A percentile compares a stretch with the other conserved stretches of the same genome.
These are phyloP conservation scores for Platichthys flesus DNA, from an alignment of 2,113 vertebrate species.

Conservation along the genomic window DNA sequence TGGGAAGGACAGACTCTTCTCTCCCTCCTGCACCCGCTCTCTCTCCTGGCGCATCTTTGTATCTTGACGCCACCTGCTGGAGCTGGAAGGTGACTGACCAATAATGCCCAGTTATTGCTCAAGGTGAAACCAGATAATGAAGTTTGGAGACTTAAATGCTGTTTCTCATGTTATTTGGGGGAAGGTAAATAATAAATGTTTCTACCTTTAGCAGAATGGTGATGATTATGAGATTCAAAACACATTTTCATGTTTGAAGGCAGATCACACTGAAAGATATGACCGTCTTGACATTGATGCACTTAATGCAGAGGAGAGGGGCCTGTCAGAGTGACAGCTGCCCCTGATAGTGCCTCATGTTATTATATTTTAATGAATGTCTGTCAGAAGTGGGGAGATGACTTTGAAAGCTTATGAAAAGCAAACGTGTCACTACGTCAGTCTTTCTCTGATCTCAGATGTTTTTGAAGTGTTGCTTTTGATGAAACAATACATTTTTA, in stretches of 20 bases:
- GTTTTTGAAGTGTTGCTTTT: too few species aligned
- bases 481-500: too few species aligned
- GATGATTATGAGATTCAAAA: background rate
- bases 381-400: background rate
- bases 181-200: background rate
- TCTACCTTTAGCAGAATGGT: too few species aligned
- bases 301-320: background rate
- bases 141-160: background rate
- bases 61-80: background rate
- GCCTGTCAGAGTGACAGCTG: background rate
- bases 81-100: background rate
- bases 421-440: background rate
- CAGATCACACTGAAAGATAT: too few species aligned
- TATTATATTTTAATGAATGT: background rate
- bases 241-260: background rate
- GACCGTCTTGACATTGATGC: background rate
- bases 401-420: background rate
- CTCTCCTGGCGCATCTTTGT: constrained; percentile 8
- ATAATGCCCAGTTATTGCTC: background rate
- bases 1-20: constrained; percentile 28
- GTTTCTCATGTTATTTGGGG: background rate
- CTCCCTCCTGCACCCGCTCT: constrained; percentile 11
- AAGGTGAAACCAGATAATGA: background rate
- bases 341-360: background rate
- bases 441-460: too few species aligned